Percentiles rank a stretch among this genome's conserved stretches.
These are phyloP conservation scores for Alviniconcha strummeri DNA, from an alignment of 2,888 invertebrate genomes.

Conservation along the genomic window DNA sequence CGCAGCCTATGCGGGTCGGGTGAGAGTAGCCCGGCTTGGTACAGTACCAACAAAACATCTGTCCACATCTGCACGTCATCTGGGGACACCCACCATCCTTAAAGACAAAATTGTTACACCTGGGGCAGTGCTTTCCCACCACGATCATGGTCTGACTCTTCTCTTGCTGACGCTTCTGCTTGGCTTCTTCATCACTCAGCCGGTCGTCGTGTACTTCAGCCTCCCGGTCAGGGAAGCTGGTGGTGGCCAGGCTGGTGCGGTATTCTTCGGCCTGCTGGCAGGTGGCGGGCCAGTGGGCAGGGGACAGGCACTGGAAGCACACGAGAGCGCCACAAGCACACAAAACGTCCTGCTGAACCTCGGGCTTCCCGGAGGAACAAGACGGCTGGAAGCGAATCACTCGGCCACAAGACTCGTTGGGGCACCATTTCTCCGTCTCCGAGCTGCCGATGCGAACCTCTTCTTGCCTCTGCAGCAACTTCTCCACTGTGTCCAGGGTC, in stretches of 20 bases:
- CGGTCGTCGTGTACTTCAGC: slow-evolving; percentile 8
- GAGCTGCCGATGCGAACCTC: slow-evolving; percentile 34
- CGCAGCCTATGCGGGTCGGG: not conserved
- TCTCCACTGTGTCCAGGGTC: slow-evolving; percentile 36
- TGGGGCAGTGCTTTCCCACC: slow-evolving; percentile 40
- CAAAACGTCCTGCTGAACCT: slow-evolving; percentile 31
- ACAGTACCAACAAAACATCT: slow-evolving; percentile 41
- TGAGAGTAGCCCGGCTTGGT: slow-evolving; percentile 2
- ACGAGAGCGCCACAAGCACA: slow-evolving; percentile 41
- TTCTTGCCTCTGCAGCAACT: slow-evolving; percentile 27
- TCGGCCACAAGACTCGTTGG: slow-evolving; percentile 42
- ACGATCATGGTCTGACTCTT: slow-evolving; percentile 23
- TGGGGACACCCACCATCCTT: slow-evolving; percentile 39
- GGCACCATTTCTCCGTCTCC: slow-evolving; percentile 43
- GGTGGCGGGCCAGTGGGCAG: slow-evolving; percentile 45
- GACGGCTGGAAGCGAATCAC: slow-evolving; percentile 28
- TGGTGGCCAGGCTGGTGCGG: slow-evolving; percentile 5
- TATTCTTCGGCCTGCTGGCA: slow-evolving; percentile 41
- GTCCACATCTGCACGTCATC: slow-evolving; percentile 38
- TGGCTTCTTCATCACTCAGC: not conserved
- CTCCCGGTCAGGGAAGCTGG: slow-evolving; percentile 3
- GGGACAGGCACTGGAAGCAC: slow-evolving; percentile 43
- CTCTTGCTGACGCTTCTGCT: not conserved
- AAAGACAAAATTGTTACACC: slow-evolving; percentile 37
- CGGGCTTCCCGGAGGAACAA: not conserved